Evolutionary conservation across 2,888 invertebrate genomes (phyloP), one percentile per base, ranked within the genome.

Genomic region (Dolichopus griseipennis): DNA sequence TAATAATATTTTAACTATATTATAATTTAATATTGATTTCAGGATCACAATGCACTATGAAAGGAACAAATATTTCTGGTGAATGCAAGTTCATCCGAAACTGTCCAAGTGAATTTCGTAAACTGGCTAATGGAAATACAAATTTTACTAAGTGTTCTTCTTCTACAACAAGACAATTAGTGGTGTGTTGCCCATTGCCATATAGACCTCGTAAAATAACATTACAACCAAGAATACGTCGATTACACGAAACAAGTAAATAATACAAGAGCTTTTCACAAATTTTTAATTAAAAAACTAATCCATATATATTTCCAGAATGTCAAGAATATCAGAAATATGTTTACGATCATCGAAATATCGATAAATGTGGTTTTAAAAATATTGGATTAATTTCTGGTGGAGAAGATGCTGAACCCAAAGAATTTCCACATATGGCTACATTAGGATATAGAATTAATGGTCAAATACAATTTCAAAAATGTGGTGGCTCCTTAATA

Each of bases 321-420:
- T 71, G 71, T 67, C 65, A 67, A 12, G 71, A 71, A 67, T 71
- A 71, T 65, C 65, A 61, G 15, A 33, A 66, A 37, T 68, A 68
- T 7, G 66, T 71, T 4, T 71, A 67, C 34, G 66, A 69, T 27
- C 27, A 27, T 27, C 3, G 66, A 63, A 65, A 64, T 63, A 64
- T 69, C 9, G 68, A 71, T 65, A 70, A 67, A 65, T 71, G 71
- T 62, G 71, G 71, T 1, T 81, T 15, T 79, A 82, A 64, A 22
- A 75, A 0, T 70, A 75, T 0, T 8, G 69, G 90, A 71, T 90
- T 77, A 69, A 41, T 78, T 71, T 66, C 75, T 68, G 64, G 64
- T 18, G 27, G 18, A 33, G 33, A 15, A 34, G 8, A 3, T 15
- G 64, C 64, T 8, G 7, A 6, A 8, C 27, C n/a, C 2, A 7